phyloP scores from a whole-genome alignment of 2,888 invertebrate genomes.

The Pterostichus madidus region DNA sequence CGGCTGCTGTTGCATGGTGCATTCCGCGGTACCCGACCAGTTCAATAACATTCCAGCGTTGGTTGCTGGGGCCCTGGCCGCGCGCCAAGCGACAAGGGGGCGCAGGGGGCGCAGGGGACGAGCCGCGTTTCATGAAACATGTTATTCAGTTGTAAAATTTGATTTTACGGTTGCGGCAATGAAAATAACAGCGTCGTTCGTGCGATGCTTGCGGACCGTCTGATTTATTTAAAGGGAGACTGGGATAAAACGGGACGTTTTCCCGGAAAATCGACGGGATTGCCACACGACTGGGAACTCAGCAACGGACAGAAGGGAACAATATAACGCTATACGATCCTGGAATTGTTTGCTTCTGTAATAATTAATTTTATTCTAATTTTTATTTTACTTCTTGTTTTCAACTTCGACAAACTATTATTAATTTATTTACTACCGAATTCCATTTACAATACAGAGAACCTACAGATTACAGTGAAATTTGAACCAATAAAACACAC shows the following conservation, averaged over 20 bases:
- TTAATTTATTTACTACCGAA: too few relatives aligned
- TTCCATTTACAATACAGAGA: too few relatives aligned
- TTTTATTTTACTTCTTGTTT: too few relatives aligned
- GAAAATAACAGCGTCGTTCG: conserved; percentile 62
- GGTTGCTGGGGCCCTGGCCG: conserved; percentile 9
- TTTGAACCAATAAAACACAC: too few relatives aligned
- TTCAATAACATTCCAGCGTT: conserved; percentile 47
- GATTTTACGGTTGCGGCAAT: conserved; percentile 63
- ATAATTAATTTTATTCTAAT: too few relatives aligned
- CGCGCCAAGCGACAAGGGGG: background rate
- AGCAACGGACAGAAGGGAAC: background rate
- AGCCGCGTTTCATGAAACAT: conserved; percentile 62
- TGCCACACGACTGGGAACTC: background rate
- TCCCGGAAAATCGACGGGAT: background rate
- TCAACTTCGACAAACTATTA: too few relatives aligned
- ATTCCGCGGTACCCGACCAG: conserved; percentile 17
- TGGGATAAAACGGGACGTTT: background rate
- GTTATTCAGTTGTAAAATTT: conserved; percentile 67
- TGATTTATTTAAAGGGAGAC: conserved; percentile 52
- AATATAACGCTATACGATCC: too few relatives aligned
- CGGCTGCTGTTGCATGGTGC: background rate
- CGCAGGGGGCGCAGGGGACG: conserved; percentile 9
- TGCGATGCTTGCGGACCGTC: conserved; percentile 29
- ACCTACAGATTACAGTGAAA: too few relatives aligned
- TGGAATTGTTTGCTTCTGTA: too few relatives aligned